Conservation (phyloP, 2,113 vertebrate species). For the Limanda limanda region DNA sequence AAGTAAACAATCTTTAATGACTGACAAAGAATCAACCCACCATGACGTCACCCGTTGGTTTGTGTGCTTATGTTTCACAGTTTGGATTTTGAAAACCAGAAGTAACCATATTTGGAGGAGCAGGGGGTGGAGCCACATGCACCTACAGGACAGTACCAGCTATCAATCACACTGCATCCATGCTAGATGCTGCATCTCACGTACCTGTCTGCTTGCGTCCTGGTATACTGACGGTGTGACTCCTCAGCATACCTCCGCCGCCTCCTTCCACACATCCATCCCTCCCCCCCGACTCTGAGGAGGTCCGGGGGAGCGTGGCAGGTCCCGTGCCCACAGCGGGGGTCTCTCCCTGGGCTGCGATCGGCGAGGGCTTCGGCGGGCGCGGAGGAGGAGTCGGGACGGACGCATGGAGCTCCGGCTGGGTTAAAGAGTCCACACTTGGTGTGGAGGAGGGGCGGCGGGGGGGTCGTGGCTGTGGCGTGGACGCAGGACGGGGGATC, state of each 20-base stretch:
- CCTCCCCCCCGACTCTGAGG: slow-evolving; percentile 37
- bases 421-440: slow-evolving; percentile 51
- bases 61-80: no score
- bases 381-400: slow-evolving; percentile 67
- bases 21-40: no score
- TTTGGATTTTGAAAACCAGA: no score
- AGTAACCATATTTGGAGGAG: no score
- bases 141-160: no score
- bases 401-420: slow-evolving; percentile 46
- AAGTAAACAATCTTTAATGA: no score
- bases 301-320: slow-evolving; percentile 24
- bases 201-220: slow-evolving; percentile 43
- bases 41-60: no score
- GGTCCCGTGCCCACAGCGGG: background rate
- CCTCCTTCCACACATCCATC: slow-evolving; percentile 23
- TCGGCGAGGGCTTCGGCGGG: slow-evolving; percentile 60
- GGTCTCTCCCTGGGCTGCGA: slow-evolving; percentile 36
- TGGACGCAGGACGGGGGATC: slow-evolving; percentile 55
- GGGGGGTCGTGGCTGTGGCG: background rate
- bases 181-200: background rate
- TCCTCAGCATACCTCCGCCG: slow-evolving; percentile 10
- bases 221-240: slow-evolving; percentile 15
- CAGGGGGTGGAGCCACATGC: no score
- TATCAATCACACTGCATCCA: background rate
- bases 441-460: slow-evolving; percentile 61